Evolutionary conservation across 2,797 vertebrate genomes (phyloP).

Genomic region (Rhabdomys pumilio): DNA sequence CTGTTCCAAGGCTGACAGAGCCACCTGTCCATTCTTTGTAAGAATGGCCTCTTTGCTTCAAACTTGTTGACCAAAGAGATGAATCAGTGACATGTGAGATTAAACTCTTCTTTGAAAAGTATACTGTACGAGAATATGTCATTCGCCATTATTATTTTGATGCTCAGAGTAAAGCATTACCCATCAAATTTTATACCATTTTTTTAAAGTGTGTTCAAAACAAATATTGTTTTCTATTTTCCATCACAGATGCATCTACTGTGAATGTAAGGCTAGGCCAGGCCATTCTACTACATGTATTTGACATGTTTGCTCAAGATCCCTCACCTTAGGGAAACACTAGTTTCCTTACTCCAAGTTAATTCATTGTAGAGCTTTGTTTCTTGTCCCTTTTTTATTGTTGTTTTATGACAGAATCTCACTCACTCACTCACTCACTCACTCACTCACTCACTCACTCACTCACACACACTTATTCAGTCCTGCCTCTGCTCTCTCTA

Average conservation of each 20-base stretch:
- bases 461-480: background rate
- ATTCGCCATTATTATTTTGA: constrained; percentile 68
- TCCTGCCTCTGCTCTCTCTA: background rate
- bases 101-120: constrained; percentile 34
- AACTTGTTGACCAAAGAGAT: constrained; percentile 66
- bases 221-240: constrained; percentile 22
- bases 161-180: constrained; percentile 52
- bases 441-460: too few relatives aligned
- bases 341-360: background rate
- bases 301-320: background rate
- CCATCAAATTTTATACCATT: constrained; percentile 79
- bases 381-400: background rate
- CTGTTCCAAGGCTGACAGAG: background rate
- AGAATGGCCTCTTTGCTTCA: constrained; percentile 43
- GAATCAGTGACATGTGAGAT: constrained; percentile 36
- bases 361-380: background rate
- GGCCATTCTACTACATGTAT: background rate
- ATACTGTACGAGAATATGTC: constrained; percentile 44
- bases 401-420: background rate
- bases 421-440: background rate
- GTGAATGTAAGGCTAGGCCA: constrained; percentile 61
- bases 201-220: constrained; percentile 72
- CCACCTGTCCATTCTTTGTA: constrained; percentile 59
- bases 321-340: background rate
- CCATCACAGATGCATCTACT: background rate